Evolutionary conservation across 2,797 vertebrate genomes (phyloP).

Genomic region (Emydoidea blandingii): DNA sequence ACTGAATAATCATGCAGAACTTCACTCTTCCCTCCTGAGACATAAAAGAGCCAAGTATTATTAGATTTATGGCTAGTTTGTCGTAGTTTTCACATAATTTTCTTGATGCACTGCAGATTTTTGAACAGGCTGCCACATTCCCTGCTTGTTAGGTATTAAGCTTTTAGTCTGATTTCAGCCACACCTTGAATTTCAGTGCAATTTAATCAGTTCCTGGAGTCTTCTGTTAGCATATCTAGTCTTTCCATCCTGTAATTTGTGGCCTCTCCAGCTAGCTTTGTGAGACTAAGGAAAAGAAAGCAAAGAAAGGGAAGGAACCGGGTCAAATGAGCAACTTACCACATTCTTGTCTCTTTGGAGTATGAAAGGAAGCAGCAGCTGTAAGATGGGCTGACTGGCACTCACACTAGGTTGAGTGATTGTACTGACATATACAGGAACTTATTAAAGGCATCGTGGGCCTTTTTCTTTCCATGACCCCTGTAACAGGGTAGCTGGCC

Average conservation of each 20-base stretch:
- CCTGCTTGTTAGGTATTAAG: neutral
- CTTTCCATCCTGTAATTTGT: neutral
- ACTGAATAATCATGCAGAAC: constrained; percentile 45
- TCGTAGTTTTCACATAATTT: constrained; percentile 62
- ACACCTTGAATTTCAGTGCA: neutral
- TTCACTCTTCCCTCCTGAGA: constrained; percentile 50
- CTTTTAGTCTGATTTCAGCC: neutral
- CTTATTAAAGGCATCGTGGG: neutral
- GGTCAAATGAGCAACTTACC: neutral
- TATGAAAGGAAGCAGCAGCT: neutral
- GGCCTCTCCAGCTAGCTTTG: neutral
- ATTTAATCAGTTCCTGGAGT: neutral
- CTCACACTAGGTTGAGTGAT: neutral
- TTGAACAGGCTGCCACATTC: constrained; percentile 21
- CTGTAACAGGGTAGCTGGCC: neutral
- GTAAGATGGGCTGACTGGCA: neutral
- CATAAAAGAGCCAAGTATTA: constrained; percentile 58
- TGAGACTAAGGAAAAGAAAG: fast-evolving
- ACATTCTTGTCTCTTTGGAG: neutral
- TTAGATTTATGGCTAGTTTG: constrained; percentile 58
- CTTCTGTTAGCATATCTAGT: neutral
- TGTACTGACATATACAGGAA: neutral
- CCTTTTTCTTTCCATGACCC: neutral
- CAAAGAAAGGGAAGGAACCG: neutral
- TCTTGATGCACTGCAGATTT: constrained; percentile 72